Evolutionary conservation across 2,888 invertebrate species (phyloP).

Genomic region (Hydrotaea diabolus): DNA sequence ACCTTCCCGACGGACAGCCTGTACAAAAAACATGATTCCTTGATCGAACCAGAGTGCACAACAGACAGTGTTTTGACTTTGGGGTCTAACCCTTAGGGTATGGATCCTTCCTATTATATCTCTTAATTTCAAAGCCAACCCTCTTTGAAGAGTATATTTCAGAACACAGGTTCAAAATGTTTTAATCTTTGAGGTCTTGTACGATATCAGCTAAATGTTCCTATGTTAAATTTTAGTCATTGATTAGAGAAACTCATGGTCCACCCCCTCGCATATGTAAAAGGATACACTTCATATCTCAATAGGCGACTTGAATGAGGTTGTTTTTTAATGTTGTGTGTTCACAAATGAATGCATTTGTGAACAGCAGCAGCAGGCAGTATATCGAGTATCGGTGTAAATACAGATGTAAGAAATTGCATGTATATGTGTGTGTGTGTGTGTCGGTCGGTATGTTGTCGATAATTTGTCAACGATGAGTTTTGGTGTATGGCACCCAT

Average conservation of each 20-base stretch:
- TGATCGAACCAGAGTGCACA: no score
- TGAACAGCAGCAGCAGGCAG: conserved; percentile 4
- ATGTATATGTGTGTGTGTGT: not conserved
- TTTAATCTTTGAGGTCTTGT: no score
- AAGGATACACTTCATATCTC: conserved; percentile 1
- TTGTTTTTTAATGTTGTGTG: conserved; percentile 8
- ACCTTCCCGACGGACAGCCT: no score
- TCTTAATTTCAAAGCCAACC: no score
- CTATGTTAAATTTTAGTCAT: not conserved
- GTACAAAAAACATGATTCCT: no score
- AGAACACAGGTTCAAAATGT: no score
- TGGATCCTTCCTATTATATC: no score
- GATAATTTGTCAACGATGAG: conserved; percentile 35
- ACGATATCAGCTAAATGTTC: no score
- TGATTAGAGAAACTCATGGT: not conserved
- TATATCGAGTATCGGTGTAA: not conserved
- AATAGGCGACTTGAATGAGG: conserved; percentile 42
- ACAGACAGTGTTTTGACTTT: no score
- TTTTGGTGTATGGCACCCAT: conserved; percentile 20
- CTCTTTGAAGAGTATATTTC: no score
- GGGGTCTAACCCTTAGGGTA: no score
- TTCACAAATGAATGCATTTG: conserved; percentile 42
- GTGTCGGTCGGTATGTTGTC: not conserved
- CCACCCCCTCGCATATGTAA: not conserved
- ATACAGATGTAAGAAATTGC: not conserved